Evolutionary conservation across 2,888 invertebrate genomes (phyloP).

Genomic region (Disparrhopalites patrizii): DNA sequence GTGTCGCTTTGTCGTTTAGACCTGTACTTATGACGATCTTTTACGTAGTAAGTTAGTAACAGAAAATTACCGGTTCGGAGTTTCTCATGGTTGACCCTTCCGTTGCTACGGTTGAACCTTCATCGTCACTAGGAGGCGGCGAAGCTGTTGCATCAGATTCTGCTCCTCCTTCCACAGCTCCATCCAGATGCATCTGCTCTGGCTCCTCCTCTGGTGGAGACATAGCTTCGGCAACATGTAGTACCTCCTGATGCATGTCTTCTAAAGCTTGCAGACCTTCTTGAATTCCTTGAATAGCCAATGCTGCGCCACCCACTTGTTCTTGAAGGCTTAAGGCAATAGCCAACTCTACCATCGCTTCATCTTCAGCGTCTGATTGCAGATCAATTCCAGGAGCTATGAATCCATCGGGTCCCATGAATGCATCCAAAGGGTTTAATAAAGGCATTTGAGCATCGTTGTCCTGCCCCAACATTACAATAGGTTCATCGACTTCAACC

Average conservation of each 20-base stretch:
- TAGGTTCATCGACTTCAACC: slow-evolving; percentile 48
- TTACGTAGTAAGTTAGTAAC: neutral
- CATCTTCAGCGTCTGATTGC: slow-evolving; percentile 93
- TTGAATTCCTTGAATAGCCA: slow-evolving; percentile 53
- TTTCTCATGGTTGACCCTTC: slow-evolving; percentile 77
- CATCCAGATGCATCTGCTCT: slow-evolving; percentile 35
- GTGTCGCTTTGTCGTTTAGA: too few species aligned
- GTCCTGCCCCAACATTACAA: slow-evolving; percentile 45
- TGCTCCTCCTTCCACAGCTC: slow-evolving; percentile 37
- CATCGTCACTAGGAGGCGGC: slow-evolving; percentile 84
- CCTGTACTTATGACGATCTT: too few species aligned
- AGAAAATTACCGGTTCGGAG: slow-evolving; percentile 40
- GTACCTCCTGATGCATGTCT: slow-evolving; percentile 47
- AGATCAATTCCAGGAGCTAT: slow-evolving; percentile 62
- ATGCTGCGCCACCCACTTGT: slow-evolving; percentile 61
- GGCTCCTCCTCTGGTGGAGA: slow-evolving; percentile 44
- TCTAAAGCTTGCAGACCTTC: slow-evolving; percentile 50
- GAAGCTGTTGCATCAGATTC: slow-evolving; percentile 48
- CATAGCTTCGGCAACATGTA: slow-evolving; percentile 43
- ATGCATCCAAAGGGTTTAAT: slow-evolving; percentile 46
- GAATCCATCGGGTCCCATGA: slow-evolving; percentile 46
- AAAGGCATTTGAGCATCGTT: slow-evolving; percentile 42
- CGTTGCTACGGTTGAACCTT: slow-evolving; percentile 90
- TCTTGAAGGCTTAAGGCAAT: slow-evolving; percentile 90
- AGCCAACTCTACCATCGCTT: slow-evolving; percentile 93